A percentile compares a stretch with the other conserved stretches of the same genome.
Evolutionary conservation across 2,113 vertebrate genomes (phyloP).

Genomic region (Hyperopisus bebe): DNA sequence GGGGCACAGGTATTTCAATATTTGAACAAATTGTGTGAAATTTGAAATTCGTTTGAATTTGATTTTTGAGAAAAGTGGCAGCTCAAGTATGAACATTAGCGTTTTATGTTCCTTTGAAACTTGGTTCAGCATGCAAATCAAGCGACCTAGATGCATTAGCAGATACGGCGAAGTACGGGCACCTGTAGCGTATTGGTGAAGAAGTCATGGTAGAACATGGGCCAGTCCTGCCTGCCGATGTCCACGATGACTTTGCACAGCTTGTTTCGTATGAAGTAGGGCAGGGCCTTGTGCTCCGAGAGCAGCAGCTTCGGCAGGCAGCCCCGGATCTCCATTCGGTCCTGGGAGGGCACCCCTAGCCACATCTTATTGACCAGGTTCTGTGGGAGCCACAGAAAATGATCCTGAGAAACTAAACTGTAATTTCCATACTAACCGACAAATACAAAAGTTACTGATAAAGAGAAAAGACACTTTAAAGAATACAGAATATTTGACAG

Average conservation of each 20-base stretch:
- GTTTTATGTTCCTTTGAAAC: background rate
- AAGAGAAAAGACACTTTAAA: background rate
- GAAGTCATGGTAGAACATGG: slow-evolving; percentile 98
- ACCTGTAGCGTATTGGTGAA: slow-evolving; percentile 98
- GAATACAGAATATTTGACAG: background rate
- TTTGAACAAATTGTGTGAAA: too few relatives aligned
- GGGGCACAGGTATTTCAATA: too few relatives aligned
- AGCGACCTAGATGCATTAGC: background rate
- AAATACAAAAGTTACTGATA: background rate
- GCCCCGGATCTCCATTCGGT: slow-evolving; percentile 95
- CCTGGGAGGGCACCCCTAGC: slow-evolving; percentile 88
- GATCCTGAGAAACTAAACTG: background rate
- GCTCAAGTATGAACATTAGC: too few relatives aligned
- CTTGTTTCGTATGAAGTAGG: slow-evolving; percentile 96
- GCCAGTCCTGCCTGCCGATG: slow-evolving; percentile 96
- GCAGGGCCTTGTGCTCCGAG: slow-evolving; percentile 87
- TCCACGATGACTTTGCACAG: slow-evolving; percentile 98
- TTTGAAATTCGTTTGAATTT: background rate
- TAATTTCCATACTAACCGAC: background rate
- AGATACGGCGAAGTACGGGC: background rate
- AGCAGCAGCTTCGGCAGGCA: slow-evolving; percentile 92
- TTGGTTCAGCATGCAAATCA: background rate
- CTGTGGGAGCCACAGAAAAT: slow-evolving; percentile 50
- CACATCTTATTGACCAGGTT: slow-evolving; percentile 99
- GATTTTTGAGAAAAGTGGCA: background rate